Conservation (phyloP, 2,113 vertebrate genomes). For the Lepus timidus region DNA sequence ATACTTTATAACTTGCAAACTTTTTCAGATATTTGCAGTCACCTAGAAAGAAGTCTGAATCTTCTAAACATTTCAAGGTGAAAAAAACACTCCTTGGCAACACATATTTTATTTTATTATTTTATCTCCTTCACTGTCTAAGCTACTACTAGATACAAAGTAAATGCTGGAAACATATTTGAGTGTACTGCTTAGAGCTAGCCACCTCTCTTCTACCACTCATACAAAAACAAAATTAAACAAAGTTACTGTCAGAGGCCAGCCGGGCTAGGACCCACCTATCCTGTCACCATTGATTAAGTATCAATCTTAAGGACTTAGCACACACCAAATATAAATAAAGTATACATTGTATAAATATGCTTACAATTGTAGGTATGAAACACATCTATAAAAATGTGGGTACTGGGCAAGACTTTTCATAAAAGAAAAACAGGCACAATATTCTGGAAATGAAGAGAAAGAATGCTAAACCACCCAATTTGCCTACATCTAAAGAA, state of each 20-base stretch:
- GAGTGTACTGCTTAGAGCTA: neutral
- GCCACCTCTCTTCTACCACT: neutral
- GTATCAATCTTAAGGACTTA: neutral
- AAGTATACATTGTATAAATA: neutral
- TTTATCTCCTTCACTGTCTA: neutral
- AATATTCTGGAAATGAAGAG: conserved; percentile 12
- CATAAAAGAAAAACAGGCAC: neutral
- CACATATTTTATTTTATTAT: neutral
- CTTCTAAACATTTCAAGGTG: neutral
- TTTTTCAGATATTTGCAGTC: neutral
- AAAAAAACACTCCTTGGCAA: neutral
- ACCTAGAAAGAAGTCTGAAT: conserved; percentile 10
- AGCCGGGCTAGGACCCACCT: neutral
- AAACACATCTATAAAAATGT: neutral
- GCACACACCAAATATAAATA: neutral
- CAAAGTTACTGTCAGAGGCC: neutral
- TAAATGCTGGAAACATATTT: neutral
- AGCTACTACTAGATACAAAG: neutral
- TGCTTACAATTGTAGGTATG: neutral
- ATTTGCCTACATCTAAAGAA: neutral
- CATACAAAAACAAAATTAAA: neutral
- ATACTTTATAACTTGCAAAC: neutral
- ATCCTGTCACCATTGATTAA: neutral
- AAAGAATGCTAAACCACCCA: neutral
- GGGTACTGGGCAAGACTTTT: neutral